These are phyloP conservation scores for Diachasma alloeum DNA, from an alignment of 1,140 invertebrate genomes.

Conservation along the genomic window DNA sequence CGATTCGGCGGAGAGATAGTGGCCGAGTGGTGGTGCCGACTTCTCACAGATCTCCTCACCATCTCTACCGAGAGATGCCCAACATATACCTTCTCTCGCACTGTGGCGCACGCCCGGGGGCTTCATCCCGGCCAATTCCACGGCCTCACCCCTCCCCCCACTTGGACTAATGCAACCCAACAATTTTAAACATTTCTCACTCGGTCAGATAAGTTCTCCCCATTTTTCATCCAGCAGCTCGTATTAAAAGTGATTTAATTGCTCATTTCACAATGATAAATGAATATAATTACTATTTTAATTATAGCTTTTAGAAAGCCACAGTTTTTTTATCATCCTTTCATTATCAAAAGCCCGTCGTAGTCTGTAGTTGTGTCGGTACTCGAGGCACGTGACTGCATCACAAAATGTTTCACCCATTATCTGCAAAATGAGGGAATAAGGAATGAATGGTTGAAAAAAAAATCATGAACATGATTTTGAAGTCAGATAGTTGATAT, in stretches of 20 bases:
- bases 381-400: conserved; percentile 3
- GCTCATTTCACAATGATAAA: not conserved
- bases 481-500: conserved; percentile 2
- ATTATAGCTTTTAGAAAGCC: not conserved
- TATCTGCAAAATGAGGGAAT: not conserved
- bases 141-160: not conserved
- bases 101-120: not conserved
- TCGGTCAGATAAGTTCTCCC: not conserved
- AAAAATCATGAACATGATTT: not conserved
- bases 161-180: not conserved
- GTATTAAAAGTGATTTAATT: not conserved
- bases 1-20: conserved; percentile 30
- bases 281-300: conserved; percentile 4
- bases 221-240: not conserved
- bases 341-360: not conserved
- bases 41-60: conserved; percentile 8
- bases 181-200: not conserved
- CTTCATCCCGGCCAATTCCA: not conserved
- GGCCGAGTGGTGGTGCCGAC: not conserved
- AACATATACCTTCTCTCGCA: not conserved
- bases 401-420: conserved; percentile 2
- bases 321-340: not conserved
- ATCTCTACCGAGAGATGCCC: not conserved
- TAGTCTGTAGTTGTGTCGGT: not conserved
- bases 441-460: not conserved